Base-by-base conservation (phyloP, 2,113 vertebrate species). In the Rhinogobius similis region DNA sequence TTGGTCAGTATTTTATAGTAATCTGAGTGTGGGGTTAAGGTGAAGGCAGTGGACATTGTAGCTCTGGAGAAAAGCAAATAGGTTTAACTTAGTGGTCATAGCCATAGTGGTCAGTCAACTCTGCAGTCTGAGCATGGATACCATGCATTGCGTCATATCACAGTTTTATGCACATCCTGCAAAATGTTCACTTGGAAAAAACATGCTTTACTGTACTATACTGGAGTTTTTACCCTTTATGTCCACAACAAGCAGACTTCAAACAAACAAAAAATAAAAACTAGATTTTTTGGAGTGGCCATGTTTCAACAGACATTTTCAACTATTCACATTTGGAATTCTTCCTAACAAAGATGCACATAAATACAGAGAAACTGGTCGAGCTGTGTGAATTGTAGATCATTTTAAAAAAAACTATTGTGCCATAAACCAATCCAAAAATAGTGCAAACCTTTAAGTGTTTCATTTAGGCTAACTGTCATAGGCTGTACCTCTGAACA, bases 41-140 rank as follows among this genome's bases (percentile, higher is more conserved):
- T 46, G 52, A 14, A 59, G 48, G 29, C n/a, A 29, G 29, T 64
- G 55, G 24, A 62, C 56, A 9, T 1, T 39, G 43, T 65, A 67
- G 20, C 5, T 24, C 44, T 14, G 43, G 36, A 77, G 64, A 67
- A 73, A 64, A 52, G 67, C 69, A 86, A 84, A 91, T 62, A 63
- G 69, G 62, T 77, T 63, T 65, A 68, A 58, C 70, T 76, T 59
- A n/a, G n/a, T n/a, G n/a, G n/a, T n/a, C n/a, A n/a, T n/a, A n/a
- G 68, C 50, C 75, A 72, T 55, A 10, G 39, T 81, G 85, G 82
- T 87, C 80, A 81, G 67, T 88, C 62, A 83, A 71, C 82, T 77
- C 46, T 48, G 44, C n/a, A 10, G 24, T 16, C 38, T 13, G 1
- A 27, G 23, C 55, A 58, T 58, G 8, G 6, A 26, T 27, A 55